Conservation (phyloP, 2,888 invertebrate genomes). For the Eupithecia tripunctaria region DNA sequence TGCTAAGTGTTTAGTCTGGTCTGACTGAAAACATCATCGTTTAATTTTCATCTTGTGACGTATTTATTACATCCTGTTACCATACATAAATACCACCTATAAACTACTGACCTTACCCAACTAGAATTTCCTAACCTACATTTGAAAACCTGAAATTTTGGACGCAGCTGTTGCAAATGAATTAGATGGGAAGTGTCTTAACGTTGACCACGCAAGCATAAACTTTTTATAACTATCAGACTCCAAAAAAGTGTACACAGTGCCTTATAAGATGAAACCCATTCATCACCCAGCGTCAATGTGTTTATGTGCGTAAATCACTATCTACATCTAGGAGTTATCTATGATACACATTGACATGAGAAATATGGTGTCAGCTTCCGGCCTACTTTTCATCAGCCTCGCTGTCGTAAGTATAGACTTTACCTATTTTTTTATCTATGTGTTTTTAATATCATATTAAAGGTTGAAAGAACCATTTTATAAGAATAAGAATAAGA, state of each 20-base stretch:
- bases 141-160: conserved; percentile 15
- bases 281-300: conserved; percentile 52
- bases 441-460: background rate
- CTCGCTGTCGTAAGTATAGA: conserved; percentile 65
- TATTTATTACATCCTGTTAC: conserved; percentile 20
- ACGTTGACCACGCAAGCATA: conserved; percentile 4
- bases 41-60: conserved; percentile 6
- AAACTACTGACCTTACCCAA: conserved; percentile 11
- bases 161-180: conserved; percentile 5
- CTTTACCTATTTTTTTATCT: conserved; percentile 47
- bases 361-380: conserved; percentile 61
- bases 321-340: conserved; percentile 53
- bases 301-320: conserved; percentile 52
- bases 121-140: conserved; percentile 4
- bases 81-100: conserved; percentile 9
- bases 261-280: conserved; percentile 36
- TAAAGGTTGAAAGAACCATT: background rate
- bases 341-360: conserved; percentile 52
- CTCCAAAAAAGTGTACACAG: conserved; percentile 19
- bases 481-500: too few species aligned
- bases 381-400: conserved; percentile 61
- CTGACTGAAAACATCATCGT: conserved; percentile 14
- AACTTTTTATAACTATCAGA: conserved; percentile 11
- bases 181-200: background rate
- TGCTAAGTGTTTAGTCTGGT: conserved; percentile 28